Base-by-base conservation (phyloP, 1,140 invertebrate species). In the Tetramorium parvispinum region DNA sequence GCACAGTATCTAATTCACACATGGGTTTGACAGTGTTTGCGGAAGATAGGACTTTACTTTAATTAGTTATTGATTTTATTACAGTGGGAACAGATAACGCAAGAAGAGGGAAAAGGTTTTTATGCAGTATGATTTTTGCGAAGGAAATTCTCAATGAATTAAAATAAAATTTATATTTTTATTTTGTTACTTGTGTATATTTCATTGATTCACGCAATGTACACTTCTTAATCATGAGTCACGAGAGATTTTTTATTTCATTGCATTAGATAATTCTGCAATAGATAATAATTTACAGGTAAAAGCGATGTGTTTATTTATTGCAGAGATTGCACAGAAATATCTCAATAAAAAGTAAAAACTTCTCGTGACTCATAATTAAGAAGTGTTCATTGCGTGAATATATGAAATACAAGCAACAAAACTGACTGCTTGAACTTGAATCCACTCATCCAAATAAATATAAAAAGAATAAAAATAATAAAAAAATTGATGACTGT, bases 1-100 rank as follows among this genome's bases (percentile, higher is more conserved):
- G 6, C 13, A 24, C 16, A 53, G 8, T 94, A 94, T 93, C 91
- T 94, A 93, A 93, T 86, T 77, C 88, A 93, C 91, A 94, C 93
- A 94, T 92, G 89, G 93, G 93, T 93, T 93, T 93, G 93, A 91
- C 91, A 87, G 68, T 88, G 55, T 91, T 92, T 90, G 40, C 46
- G 59, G 77, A 43, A 88, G 86, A 91, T 89, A 87, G 18, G 21
- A 87, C 18, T 51, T 59, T 40, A 46, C 18, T 85, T 6, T 13
- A 27, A 79, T 88, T 86, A n/a, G 21, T 57, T 70, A 24, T 57
- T 53, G 49, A 83, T 63, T 75, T 68, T 68, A 71, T 75, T 49
- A 65, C 37, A 51, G 3, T 51, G 13, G 7, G 18, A 16, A 59
- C 43, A 32, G 55, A 78, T 51, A 79, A 16, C n/a, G 13, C 6